Percentiles rank a stretch among this genome's conserved stretches.
Conservation (phyloP, 2,113 vertebrate species). For the Nesogale talazaci region DNA sequence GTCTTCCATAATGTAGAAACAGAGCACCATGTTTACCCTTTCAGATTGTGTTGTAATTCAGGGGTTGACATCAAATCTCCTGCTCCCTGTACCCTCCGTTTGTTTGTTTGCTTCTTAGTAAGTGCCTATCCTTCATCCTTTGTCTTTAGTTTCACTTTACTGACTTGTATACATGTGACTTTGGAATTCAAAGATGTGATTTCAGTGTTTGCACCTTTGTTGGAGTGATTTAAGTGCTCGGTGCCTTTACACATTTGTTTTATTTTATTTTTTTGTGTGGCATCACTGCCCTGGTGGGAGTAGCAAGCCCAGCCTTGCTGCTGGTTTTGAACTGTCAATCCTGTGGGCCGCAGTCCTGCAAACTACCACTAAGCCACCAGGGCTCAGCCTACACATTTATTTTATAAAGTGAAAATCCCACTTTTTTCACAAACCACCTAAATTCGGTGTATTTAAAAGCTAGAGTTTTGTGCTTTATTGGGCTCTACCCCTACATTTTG, state of each 20-base stretch:
- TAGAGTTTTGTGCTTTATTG: neutral
- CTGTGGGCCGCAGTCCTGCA: too few species aligned
- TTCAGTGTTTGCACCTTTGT: neutral
- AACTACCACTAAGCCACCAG: too few species aligned
- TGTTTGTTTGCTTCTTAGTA: neutral
- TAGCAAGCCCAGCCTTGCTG: too few species aligned
- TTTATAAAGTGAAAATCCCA: neutral
- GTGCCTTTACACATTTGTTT: neutral
- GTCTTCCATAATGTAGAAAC: too few species aligned
- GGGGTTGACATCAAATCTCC: neutral
- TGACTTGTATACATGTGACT: neutral
- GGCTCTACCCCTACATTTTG: neutral
- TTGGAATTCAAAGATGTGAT: neutral
- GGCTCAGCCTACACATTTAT: neutral
- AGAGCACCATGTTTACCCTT: neutral
- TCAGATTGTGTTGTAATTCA: neutral
- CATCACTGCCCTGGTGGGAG: too few species aligned
- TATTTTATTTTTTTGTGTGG: too few species aligned
- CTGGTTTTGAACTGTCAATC: too few species aligned
- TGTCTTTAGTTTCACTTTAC: neutral
- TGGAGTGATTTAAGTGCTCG: neutral
- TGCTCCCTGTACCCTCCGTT: neutral
- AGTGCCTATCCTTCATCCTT: neutral
- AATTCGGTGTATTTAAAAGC: constrained; percentile 6
- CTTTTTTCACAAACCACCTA: neutral